Percentiles rank a stretch among this genome's conserved stretches.
Evolutionary conservation across 2,888 invertebrate genomes (phyloP).

Genomic region (Hermaeophaga mercurialis): DNA sequence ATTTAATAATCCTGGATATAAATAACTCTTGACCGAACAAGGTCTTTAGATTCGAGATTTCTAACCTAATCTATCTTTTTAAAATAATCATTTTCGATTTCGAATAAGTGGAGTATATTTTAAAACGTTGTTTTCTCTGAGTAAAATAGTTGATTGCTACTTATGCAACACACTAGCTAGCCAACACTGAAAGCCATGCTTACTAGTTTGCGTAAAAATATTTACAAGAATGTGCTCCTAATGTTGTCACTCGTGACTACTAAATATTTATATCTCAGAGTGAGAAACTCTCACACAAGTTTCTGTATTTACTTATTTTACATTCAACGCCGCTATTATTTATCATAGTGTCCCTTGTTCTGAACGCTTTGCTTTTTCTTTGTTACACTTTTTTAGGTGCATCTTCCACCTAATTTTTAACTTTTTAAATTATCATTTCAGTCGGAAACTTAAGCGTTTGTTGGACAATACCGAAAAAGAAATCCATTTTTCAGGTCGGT

Average conservation of each 20-base stretch:
- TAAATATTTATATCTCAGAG: constrained; percentile 44
- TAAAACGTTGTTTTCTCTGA: too few species aligned
- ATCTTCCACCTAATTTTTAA: constrained; percentile 1
- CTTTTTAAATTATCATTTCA: too few species aligned
- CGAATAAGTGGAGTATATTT: too few species aligned
- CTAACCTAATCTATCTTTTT: too few species aligned
- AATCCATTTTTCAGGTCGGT: too few species aligned
- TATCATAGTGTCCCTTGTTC: constrained; percentile 21
- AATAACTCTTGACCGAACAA: too few species aligned
- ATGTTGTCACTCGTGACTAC: constrained; percentile 43
- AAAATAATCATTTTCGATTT: too few species aligned
- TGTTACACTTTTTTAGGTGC: constrained; percentile 21
- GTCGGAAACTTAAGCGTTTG: too few species aligned
- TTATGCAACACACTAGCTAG: constrained; percentile 26
- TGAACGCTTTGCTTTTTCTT: constrained; percentile 3
- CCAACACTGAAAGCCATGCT: constrained; percentile 29
- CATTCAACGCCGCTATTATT: constrained; percentile 19
- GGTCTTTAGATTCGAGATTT: too few species aligned
- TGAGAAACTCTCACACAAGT: constrained; percentile 27
- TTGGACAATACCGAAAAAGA: too few species aligned
- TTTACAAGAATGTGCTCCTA: constrained; percentile 41
- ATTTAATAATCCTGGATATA: too few species aligned
- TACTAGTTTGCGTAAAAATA: constrained; percentile 37
- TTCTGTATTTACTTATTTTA: constrained; percentile 19
- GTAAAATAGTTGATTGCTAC: constrained; percentile 18